Evolutionary conservation across 2,888 invertebrate genomes (phyloP).

Genomic region (Drymonia ruficornis): DNA sequence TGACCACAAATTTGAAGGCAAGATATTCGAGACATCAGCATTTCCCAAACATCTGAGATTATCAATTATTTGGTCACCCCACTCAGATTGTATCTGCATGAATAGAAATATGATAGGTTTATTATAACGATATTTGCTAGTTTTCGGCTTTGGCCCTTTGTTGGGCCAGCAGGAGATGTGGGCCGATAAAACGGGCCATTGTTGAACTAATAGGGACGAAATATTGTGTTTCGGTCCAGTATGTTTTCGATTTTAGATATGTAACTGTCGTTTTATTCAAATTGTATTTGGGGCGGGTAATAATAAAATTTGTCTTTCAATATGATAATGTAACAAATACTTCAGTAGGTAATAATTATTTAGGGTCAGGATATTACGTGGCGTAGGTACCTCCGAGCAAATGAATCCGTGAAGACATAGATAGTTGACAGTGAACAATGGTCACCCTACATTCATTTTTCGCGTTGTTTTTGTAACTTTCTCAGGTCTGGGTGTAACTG

Average conservation of each 20-base stretch:
- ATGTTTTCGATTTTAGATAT: slow-evolving; percentile 63
- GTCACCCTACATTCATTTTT: too few relatives aligned
- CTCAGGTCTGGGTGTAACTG: too few relatives aligned
- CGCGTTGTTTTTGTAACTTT: too few relatives aligned
- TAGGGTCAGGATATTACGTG: too few relatives aligned
- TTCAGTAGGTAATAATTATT: too few relatives aligned
- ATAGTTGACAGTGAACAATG: too few relatives aligned
- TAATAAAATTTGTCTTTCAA: not conserved
- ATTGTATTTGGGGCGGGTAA: slow-evolving; percentile 29
- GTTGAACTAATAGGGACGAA: slow-evolving; percentile 30
- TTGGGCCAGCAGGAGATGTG: slow-evolving; percentile 48
- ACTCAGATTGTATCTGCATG: slow-evolving; percentile 61
- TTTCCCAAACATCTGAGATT: slow-evolving; percentile 53
- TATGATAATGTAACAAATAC: too few relatives aligned
- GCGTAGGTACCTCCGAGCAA: too few relatives aligned
- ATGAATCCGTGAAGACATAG: too few relatives aligned
- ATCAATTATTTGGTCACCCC: slow-evolving; percentile 74
- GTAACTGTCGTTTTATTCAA: slow-evolving; percentile 54
- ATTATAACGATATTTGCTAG: slow-evolving; percentile 81
- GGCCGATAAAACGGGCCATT: slow-evolving; percentile 38
- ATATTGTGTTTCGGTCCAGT: slow-evolving; percentile 61
- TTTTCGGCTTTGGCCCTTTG: slow-evolving; percentile 57
- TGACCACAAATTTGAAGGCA: slow-evolving; percentile 37
- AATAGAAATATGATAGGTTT: slow-evolving; percentile 74
- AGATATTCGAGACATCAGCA: slow-evolving; percentile 33